Evolutionary conservation across 2,888 invertebrate species (phyloP).

Genomic region (Cephus pulcher): DNA sequence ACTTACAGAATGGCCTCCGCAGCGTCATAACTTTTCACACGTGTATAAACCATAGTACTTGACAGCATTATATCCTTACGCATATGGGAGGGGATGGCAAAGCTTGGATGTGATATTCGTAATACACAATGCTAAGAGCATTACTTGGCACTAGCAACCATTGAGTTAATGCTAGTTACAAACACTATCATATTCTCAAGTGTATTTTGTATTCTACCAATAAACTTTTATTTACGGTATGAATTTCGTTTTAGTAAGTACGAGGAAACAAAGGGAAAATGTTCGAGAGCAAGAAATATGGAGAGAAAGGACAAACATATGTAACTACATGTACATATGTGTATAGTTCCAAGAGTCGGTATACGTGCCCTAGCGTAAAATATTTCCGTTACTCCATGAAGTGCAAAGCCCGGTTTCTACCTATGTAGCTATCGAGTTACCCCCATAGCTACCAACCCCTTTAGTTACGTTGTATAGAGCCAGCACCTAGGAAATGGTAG

Average conservation of each 20-base stretch:
- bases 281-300: background rate
- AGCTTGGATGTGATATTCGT: background rate
- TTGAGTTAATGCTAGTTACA: background rate
- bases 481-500: background rate
- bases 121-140: background rate
- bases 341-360: background rate
- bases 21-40: too few species aligned
- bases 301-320: background rate
- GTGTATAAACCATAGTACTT: too few species aligned
- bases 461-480: background rate
- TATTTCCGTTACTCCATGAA: background rate
- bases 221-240: background rate
- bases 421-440: background rate
- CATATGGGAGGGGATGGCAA: background rate
- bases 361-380: background rate
- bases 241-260: background rate
- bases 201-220: background rate
- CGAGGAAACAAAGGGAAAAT: background rate
- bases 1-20: background rate
- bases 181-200: background rate
- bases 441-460: background rate
- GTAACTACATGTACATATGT: background rate
- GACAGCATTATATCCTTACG: too few species aligned
- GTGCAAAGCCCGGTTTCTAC: background rate
- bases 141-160: background rate